phyloP scores from a whole-genome alignment of 2,797 vertebrate genomes.

The Molothrus aeneus region DNA sequence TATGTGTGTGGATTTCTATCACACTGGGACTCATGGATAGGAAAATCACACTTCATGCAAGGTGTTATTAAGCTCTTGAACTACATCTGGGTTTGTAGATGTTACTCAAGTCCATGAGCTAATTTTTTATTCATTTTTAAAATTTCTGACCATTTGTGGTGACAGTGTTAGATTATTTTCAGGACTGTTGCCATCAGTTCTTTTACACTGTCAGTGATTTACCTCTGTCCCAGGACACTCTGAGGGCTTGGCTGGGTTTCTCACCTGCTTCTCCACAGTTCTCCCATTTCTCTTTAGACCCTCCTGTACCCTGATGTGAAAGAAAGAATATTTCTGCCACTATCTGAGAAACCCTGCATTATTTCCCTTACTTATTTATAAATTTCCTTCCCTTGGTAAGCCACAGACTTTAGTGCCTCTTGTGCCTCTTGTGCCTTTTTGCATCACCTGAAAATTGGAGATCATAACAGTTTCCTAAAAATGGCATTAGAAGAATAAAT shows the following conservation, averaged over 20 bases:
- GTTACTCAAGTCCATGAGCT: background rate
- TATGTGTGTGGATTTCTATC: background rate
- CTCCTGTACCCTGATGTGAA: background rate
- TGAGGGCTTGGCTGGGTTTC: background rate
- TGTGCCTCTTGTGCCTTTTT: background rate
- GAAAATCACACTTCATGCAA: background rate
- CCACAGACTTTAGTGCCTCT: background rate
- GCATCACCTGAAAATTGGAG: background rate
- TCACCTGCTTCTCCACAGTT: background rate
- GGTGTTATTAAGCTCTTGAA: background rate
- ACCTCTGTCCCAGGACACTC: background rate
- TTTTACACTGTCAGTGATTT: background rate
- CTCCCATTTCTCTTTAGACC: background rate
- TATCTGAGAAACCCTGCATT: background rate
- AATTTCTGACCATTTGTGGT: accelerated
- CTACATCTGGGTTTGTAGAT: background rate
- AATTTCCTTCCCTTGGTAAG: background rate
- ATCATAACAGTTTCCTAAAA: background rate
- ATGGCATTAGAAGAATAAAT: background rate
- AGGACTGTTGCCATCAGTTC: background rate
- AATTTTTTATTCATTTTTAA: background rate
- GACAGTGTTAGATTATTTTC: background rate
- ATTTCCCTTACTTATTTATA: background rate
- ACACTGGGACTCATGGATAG: background rate
- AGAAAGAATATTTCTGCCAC: background rate